Evolutionary conservation across 1,140 invertebrate species (phyloP).

Genomic region (Hyles vespertilio): DNA sequence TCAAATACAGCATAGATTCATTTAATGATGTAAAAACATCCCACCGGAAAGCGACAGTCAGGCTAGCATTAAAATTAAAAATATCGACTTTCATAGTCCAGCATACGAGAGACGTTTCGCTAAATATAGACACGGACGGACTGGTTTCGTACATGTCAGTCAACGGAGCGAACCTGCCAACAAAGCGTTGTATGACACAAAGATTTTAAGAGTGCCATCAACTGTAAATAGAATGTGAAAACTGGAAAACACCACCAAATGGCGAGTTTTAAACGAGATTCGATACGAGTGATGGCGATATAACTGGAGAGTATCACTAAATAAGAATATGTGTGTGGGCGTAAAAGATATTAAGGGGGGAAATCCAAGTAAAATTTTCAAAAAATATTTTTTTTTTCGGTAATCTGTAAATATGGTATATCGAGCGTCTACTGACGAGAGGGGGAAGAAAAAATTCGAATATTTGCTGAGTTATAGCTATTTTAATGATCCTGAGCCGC

Average conservation of each 20-base stretch:
- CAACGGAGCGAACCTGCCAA: constrained; percentile 28
- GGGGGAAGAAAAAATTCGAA: too few species aligned
- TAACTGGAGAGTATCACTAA: too few species aligned
- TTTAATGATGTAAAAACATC: not conserved
- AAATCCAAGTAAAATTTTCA: too few species aligned
- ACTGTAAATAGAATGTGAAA: constrained; percentile 24
- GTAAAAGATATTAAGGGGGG: constrained; percentile 4
- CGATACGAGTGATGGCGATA: not conserved
- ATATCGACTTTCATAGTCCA: constrained; percentile 26
- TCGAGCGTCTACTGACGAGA: too few species aligned
- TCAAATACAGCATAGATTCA: constrained; percentile 8
- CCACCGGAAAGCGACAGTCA: not conserved
- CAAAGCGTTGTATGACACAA: constrained; percentile 24
- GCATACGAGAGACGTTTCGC: constrained; percentile 29
- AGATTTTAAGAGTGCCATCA: constrained; percentile 27
- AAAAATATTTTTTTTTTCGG: too few species aligned
- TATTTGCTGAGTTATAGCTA: too few species aligned
- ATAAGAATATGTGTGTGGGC: too few species aligned
- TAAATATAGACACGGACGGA: constrained; percentile 34
- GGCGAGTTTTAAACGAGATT: too few species aligned
- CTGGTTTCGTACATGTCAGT: constrained; percentile 30
- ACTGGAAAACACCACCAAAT: not conserved
- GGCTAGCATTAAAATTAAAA: constrained; percentile 2
- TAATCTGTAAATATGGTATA: too few species aligned
- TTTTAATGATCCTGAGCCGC: too few species aligned